phyloP scores from a whole-genome alignment of 2,797 vertebrate genomes.

The Amblyraja radiata region DNA sequence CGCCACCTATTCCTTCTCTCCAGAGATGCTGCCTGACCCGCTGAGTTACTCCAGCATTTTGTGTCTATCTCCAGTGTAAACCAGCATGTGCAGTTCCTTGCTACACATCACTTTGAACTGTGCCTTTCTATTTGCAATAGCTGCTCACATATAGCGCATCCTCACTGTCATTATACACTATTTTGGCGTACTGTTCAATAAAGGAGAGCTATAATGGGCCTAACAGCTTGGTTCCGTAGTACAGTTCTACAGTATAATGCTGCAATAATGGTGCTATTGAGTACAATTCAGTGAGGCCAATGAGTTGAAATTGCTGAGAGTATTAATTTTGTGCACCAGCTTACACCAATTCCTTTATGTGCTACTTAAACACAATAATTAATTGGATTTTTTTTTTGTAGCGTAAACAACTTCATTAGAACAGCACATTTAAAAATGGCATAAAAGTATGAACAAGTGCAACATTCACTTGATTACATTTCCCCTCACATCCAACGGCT shows the following conservation, averaged over 20 bases:
- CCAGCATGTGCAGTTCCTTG: too few species aligned
- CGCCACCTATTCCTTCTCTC: too few species aligned
- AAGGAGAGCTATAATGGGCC: too few species aligned
- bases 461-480: neutral
- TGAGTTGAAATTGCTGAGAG: neutral
- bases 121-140: neutral
- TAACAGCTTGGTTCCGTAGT: too few species aligned
- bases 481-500: neutral
- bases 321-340: neutral
- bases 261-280: too few species aligned
- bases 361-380: neutral
- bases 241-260: too few species aligned
- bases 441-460: neutral
- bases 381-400: neutral
- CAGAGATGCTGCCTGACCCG: too few species aligned
- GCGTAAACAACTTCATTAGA: neutral
- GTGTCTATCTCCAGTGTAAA: too few species aligned
- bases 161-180: neutral
- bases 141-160: neutral
- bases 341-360: neutral
- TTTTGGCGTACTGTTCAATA: neutral
- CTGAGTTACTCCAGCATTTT: too few species aligned
- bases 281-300: too few species aligned
- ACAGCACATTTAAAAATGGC: neutral
- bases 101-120: neutral